Evolutionary conservation across 2,888 invertebrate species (phyloP).

Genomic region (Schizaphis graminum): DNA sequence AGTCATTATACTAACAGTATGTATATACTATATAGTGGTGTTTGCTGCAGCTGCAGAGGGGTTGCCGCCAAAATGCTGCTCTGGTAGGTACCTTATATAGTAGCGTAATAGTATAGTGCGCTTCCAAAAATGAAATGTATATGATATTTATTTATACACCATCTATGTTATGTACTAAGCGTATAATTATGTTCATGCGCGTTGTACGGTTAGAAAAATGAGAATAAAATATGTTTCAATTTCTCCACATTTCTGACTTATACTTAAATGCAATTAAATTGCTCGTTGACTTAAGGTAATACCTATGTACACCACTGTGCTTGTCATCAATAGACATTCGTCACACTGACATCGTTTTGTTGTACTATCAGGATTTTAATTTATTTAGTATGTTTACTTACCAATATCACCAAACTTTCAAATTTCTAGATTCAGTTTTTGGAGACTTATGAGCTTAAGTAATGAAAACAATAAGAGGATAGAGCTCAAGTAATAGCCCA

Average conservation of each 20-base stretch:
- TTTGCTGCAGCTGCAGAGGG: background rate
- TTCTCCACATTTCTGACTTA: background rate
- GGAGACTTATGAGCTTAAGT: background rate
- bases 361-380: background rate
- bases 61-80: background rate
- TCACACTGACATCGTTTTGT: background rate
- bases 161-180: background rate
- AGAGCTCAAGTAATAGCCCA: background rate
- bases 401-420: background rate
- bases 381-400: background rate
- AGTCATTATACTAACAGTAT: background rate
- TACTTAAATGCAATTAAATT: background rate
- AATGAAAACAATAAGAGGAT: background rate
- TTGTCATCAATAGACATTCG: background rate
- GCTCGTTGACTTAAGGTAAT: background rate
- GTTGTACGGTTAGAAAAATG: background rate
- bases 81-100: background rate
- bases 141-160: background rate
- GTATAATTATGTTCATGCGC: background rate
- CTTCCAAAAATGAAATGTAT: background rate
- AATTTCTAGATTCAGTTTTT: background rate
- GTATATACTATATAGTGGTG: background rate
- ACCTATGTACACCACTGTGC: background rate
- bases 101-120: background rate
- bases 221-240: background rate